Base-by-base conservation (phyloP, 92 coral and sea anemone species). In the Zoanthus sansibaricus region DNA sequence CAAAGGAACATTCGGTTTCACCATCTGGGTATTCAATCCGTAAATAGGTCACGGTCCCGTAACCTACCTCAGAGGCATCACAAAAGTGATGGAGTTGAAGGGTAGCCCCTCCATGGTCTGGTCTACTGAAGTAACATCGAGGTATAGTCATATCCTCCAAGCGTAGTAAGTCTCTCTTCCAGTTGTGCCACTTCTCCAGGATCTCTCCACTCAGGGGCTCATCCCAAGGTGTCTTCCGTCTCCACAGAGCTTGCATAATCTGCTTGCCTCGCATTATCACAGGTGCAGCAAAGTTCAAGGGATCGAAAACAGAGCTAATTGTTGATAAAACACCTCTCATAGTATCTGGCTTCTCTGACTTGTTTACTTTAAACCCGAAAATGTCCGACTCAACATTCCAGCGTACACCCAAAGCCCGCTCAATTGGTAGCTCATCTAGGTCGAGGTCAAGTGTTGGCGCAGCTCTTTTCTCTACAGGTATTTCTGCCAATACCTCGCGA, bases 161-260 rank as follows among this genome's bases (percentile, higher is more conserved):
- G 47, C 37, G 80, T 15, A 76, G 85, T 5, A 84, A 78, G 14
- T 37, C 6, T 47, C 86, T 83, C 82, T 89, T 89, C 92, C 92
- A 88, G 52, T 44, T 83, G 42, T 83, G 6, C 91, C 91, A 88
- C 33, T 46, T 83, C 69, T 76, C 56, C 7, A 88, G 84, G 32
- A 66, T 83, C 25, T 88, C 79, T 9, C 91, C 91, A 78, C 75
- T 68, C 78, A 77, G 73, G n/a, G 74, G 64, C 30, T 87, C 59
- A 46, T 91, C 91, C 92, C 95, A 93, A 6, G 90, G 78, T 5
- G 20, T 12, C 79, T 68, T 80, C 21, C 64, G 72, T 59, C 90
- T 42, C 93, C 95, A 90, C 58, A 93, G 47, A 12, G 51, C 84
- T 86, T 93, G 95, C 88, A 90, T 67, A 31, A 90, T 78, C 52